These are phyloP conservation scores for Melanotus villosus DNA, from an alignment of 2,888 invertebrate species.

Conservation along the genomic window DNA sequence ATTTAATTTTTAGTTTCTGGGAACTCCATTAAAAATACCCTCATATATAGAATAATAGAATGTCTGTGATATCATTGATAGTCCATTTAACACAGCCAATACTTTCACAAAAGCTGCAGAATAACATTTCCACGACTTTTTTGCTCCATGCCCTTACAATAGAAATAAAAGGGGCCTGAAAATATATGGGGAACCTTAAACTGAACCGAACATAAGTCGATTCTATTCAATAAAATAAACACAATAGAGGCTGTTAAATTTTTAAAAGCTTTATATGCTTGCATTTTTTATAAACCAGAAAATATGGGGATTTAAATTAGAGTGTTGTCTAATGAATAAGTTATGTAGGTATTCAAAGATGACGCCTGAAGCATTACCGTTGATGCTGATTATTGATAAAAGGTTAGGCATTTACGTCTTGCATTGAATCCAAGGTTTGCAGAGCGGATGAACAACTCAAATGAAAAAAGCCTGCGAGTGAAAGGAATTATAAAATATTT, in stretches of 20 bases:
- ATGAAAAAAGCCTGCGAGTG: no score
- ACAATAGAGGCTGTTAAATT: conserved; percentile 41
- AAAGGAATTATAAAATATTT: no score
- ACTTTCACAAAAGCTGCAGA: no score
- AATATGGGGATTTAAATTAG: conserved; percentile 28
- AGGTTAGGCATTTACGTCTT: conserved; percentile 3
- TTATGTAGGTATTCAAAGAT: conserved; percentile 7
- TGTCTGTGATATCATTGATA: no score
- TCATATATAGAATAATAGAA: no score
- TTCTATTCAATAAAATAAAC: conserved; percentile 42
- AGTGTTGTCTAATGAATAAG: conserved; percentile 25
- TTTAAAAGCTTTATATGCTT: conserved; percentile 40
- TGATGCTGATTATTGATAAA: conserved; percentile 10
- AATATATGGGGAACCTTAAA: conserved; percentile 27
- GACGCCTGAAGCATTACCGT: conserved; percentile 5
- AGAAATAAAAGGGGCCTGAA: conserved; percentile 22
- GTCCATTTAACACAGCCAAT: no score
- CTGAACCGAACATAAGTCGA: conserved; percentile 39
- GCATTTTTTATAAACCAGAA: conserved; percentile 35
- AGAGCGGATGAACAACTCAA: background rate
- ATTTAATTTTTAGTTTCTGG: no score
- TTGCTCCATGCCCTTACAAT: conserved; percentile 9
- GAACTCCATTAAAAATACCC: no score
- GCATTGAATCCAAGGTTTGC: background rate
- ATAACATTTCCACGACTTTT: no score